phyloP scores from a whole-genome alignment of 2,797 vertebrate genomes.

The Gobio occitaniae region DNA sequence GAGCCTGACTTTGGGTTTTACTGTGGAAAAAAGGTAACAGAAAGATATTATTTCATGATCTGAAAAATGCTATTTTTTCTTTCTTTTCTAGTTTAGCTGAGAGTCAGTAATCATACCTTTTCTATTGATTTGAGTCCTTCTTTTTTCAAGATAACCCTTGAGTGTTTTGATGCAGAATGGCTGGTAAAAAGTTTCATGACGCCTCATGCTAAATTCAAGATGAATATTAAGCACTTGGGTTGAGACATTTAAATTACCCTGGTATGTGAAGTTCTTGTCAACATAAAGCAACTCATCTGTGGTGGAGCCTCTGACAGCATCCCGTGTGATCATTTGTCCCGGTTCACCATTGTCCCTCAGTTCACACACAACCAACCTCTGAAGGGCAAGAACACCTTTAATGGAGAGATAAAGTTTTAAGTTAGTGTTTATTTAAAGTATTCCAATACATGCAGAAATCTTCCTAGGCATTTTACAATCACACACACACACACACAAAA shows the following conservation, averaged over 20 bases:
- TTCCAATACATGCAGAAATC: too few relatives aligned
- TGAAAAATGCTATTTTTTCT: too few relatives aligned
- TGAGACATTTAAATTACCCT: background rate
- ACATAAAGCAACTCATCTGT: background rate
- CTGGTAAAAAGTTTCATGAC: background rate
- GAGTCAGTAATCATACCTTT: background rate
- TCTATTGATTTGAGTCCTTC: background rate
- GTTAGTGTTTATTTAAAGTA: background rate
- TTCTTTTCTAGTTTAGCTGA: background rate
- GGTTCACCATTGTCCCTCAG: background rate
- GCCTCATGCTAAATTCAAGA: background rate
- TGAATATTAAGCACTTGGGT: rapidly evolving
- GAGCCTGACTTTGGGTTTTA: background rate
- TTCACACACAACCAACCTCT: conserved; percentile 15
- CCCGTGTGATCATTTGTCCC: background rate
- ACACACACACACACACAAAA: background rate
- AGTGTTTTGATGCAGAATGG: conserved; percentile 3
- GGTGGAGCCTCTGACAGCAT: conserved; percentile 12
- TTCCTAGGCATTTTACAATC: too few relatives aligned
- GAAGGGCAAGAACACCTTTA: background rate
- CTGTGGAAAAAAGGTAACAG: background rate
- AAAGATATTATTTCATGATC: background rate
- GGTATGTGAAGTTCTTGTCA: background rate
- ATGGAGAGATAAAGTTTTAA: background rate
- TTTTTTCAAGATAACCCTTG: background rate